Evolutionary conservation across 2,888 invertebrate species (phyloP).

Genomic region (Drosophila mayaguana): DNA sequence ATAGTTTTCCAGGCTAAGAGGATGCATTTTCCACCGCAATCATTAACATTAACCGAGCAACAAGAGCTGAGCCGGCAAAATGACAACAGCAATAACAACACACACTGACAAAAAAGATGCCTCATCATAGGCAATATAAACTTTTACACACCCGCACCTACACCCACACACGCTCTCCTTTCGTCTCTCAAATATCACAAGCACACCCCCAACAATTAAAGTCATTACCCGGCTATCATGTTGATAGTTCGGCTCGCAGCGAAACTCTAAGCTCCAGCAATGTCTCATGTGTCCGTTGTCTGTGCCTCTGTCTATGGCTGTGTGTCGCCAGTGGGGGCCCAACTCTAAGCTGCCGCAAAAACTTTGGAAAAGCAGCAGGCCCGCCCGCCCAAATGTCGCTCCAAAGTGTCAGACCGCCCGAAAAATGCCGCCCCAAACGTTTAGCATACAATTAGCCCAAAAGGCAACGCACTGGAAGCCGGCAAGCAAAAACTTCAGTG

Average conservation of each 20-base stretch:
- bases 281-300: conserved; percentile 58
- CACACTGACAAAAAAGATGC: conserved; percentile 18
- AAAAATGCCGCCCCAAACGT: conserved; percentile 59
- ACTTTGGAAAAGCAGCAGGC: conserved; percentile 55
- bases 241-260: conserved; percentile 57
- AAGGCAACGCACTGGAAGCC: conserved; percentile 59
- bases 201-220: conserved; percentile 65
- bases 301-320: not conserved
- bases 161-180: not conserved
- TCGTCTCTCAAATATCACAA: conserved; percentile 23
- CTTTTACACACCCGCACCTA: conserved; percentile 26
- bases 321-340: conserved; percentile 24
- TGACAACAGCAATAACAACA: conserved; percentile 13
- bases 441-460: conserved; percentile 83
- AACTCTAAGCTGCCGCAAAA: conserved; percentile 70
- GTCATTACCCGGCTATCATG: conserved; percentile 75
- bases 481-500: conserved; percentile 74
- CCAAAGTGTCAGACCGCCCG: conserved; percentile 28
- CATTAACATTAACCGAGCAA: conserved; percentile 34
- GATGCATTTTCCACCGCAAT: not conserved
- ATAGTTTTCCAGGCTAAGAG: not conserved
- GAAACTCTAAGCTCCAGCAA: conserved; percentile 40
- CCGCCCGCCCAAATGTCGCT: conserved; percentile 49
- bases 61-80: conserved; percentile 5
- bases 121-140: conserved; percentile 50